A percentile compares a stretch with the other conserved stretches of the same genome.
phyloP scores from a whole-genome alignment of 2,797 vertebrate genomes.

The Gambusia yucatana region DNA sequence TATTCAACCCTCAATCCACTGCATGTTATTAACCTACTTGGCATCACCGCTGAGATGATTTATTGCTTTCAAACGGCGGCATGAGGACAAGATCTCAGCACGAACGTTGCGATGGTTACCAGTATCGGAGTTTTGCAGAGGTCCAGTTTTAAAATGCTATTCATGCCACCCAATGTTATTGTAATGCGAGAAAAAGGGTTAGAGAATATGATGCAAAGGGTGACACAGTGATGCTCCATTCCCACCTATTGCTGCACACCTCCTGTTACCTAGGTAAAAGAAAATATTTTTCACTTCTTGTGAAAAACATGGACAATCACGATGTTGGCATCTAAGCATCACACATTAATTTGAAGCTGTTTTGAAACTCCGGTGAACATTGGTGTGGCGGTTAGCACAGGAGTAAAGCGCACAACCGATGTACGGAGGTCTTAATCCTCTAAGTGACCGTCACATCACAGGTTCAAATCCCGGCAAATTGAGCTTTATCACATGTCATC shows the following conservation, averaged over 20 bases:
- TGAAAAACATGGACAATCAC: background rate
- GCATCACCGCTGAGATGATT: conserved; percentile 58
- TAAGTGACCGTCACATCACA: too few relatives aligned
- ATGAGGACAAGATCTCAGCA: conserved; percentile 28
- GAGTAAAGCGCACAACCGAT: too few relatives aligned
- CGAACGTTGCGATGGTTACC: background rate
- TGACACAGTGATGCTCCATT: background rate
- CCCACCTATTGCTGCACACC: background rate
- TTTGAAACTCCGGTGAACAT: background rate
- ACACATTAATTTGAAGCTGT: background rate
- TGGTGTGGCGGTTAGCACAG: too few relatives aligned
- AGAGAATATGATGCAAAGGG: background rate
- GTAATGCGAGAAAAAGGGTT: background rate
- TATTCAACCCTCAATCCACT: conserved; percentile 68
- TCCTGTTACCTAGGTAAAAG: background rate
- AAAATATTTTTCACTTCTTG: background rate
- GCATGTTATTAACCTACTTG: conserved; percentile 77
- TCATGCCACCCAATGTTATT: background rate
- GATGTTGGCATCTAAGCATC: background rate
- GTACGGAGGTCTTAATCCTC: too few relatives aligned
- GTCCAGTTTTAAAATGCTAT: background rate
- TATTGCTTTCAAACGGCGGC: conserved; percentile 46
- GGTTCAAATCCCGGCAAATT: too few relatives aligned
- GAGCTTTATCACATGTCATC: too few relatives aligned
- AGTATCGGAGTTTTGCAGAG: background rate